Evolutionary conservation across 2,888 invertebrate species (phyloP), one percentile per base, ranked within the genome.

Genomic region (Oscheius sp.): DNA sequence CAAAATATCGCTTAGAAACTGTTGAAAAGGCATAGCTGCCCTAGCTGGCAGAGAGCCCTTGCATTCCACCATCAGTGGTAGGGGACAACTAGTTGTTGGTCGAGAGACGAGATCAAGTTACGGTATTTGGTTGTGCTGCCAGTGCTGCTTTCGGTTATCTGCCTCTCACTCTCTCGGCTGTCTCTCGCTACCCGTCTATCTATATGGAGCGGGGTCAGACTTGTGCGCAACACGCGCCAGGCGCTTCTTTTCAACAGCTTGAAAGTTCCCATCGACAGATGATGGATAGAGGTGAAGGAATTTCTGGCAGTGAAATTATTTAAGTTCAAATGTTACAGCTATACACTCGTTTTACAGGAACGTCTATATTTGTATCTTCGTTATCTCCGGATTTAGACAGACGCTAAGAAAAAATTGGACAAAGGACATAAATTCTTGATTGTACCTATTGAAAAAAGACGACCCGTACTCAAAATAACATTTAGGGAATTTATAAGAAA

Each of bases 171-270:
- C 65, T 13, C 65, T 35, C 59, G 5, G 59, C 29, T 13, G 11
- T 13, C 9, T 42, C 21, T 21, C 7, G 35, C 33, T 60, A 29
- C 42, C 42, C 48, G 29, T 65, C 68, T 53, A 68, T 68, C 68
- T 68, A 68, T 55, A 42, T 68, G 53, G 68, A 68, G 68, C 68
- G 68, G 68, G 68, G 68, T 68, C 68, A 55, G 37, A 21, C 48
- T 21, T 32, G 29, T 55, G 29, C 55, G 55, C 42, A 42, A 42
- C 42, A 42, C 42, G 42, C 42, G 42, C 42, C 42, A 42, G 42
- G 4, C 35, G 37, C 60, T 33, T 33, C 33, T 60, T 60, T 60
- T 33, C n/a, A n/a, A 35, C 35, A 33, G 58, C 58, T 11, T 33
- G 5, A 29, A 60, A 5, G 33, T 60, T 33, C 37, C n/a, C 35